Evolutionary conservation across 2,797 vertebrate species (phyloP).

Genomic region (Mionectes olivaceus): DNA sequence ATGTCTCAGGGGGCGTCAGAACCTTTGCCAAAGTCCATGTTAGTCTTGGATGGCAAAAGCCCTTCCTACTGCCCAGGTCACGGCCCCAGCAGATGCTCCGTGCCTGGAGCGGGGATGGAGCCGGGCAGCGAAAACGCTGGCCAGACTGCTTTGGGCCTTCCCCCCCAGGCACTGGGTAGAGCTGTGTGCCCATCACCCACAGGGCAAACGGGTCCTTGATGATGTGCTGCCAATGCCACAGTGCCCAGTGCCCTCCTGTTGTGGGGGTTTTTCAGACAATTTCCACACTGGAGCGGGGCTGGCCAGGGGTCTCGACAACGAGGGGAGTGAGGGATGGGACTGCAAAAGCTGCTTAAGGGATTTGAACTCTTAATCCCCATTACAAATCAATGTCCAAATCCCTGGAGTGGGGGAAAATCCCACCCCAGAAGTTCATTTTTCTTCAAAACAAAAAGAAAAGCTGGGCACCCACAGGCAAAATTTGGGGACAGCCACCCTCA

Average conservation of each 20-base stretch:
- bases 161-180: rapidly evolving
- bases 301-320: rapidly evolving
- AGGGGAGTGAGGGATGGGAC: neutral
- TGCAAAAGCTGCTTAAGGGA: slow-evolving; percentile 66
- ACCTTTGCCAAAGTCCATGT: neutral
- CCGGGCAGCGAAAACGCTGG: rapidly evolving
- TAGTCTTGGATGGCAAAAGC: neutral
- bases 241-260: rapidly evolving
- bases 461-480: rapidly evolving
- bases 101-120: rapidly evolving
- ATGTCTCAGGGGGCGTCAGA: neutral
- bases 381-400: slow-evolving; percentile 64
- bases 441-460: neutral
- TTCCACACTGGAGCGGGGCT: rapidly evolving
- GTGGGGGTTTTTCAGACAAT: neutral
- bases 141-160: neutral
- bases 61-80: neutral
- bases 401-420: slow-evolving; percentile 48
- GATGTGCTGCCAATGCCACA: neutral
- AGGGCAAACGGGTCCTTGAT: rapidly evolving
- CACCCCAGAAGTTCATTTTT: slow-evolving; percentile 30
- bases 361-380: slow-evolving; percentile 62
- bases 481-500: neutral
- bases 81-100: neutral
- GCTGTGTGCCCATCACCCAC: rapidly evolving